These are phyloP conservation scores for Limenitis camilla DNA, from an alignment of 2,888 invertebrate genomes.

Conservation along the genomic window DNA sequence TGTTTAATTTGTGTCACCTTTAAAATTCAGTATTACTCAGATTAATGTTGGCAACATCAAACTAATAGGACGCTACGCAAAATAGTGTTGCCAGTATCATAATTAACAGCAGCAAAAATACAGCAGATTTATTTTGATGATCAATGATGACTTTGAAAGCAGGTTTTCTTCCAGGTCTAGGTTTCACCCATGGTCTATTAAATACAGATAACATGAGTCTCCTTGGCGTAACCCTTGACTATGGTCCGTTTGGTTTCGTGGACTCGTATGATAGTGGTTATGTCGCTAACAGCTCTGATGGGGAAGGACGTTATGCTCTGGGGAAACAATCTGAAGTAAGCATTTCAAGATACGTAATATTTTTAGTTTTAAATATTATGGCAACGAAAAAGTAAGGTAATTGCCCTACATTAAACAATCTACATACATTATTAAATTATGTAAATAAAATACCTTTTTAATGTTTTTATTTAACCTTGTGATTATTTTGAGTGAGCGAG, in stretches of 20 bases:
- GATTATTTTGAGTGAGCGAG: no score
- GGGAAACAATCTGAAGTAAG: constrained; percentile 75
- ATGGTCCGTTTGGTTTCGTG: constrained; percentile 80
- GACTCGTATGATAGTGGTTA: constrained; percentile 77
- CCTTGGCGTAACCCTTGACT: constrained; percentile 78
- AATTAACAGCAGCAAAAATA: no score
- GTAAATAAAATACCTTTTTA: no score
- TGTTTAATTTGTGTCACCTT: no score
- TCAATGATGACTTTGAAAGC: background rate
- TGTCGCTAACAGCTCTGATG: constrained; percentile 78
- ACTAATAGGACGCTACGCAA: no score
- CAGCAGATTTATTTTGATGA: no score
- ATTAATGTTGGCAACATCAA: no score
- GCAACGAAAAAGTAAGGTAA: background rate
- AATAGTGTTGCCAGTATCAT: no score
- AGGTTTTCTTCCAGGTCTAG: constrained; percentile 43
- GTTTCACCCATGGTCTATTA: constrained; percentile 78
- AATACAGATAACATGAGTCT: constrained; percentile 79
- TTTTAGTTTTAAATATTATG: background rate
- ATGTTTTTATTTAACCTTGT: no score
- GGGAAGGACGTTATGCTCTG: constrained; percentile 76
- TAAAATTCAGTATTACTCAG: no score
- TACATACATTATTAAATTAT: no score
- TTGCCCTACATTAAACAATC: no score
- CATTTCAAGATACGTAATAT: background rate